Percentiles rank a stretch among this genome's conserved stretches.
Conservation (phyloP, 2,113 vertebrate species). For the Thunnus maccoyii region DNA sequence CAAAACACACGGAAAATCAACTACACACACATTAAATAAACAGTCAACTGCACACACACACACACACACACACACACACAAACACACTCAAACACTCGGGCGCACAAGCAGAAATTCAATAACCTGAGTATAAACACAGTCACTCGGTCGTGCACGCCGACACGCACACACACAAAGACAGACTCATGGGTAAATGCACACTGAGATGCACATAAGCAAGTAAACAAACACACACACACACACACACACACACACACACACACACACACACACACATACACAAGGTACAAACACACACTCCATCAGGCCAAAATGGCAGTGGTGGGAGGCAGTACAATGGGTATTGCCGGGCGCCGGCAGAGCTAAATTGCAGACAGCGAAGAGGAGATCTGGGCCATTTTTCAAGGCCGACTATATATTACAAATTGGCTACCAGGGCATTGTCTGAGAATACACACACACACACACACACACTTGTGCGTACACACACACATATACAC, state of each 20-base stretch:
- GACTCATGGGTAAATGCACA: constrained; percentile 65
- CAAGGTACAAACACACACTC: constrained; percentile 59
- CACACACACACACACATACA: constrained; percentile 37
- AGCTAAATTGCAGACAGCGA: constrained; percentile 78
- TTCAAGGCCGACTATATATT: constrained; percentile 79
- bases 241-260: constrained; percentile 58
- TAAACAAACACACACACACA: constrained; percentile 53
- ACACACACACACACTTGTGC: constrained; percentile 23
- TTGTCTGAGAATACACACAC: constrained; percentile 58
- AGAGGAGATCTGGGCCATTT: constrained; percentile 77
- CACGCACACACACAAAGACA: constrained; percentile 44
- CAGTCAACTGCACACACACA: neutral
- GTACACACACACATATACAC: constrained; percentile 43
- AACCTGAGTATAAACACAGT: constrained; percentile 64
- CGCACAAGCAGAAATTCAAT: constrained; percentile 64
- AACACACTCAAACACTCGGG: constrained; percentile 4
- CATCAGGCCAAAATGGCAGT: constrained; percentile 69
- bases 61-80: constrained; percentile 24
- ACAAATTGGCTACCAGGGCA: constrained; percentile 77
- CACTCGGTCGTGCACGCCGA: neutral
- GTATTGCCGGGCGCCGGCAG: constrained; percentile 60
- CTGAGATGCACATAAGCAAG: constrained; percentile 63
- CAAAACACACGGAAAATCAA: constrained; percentile 7
- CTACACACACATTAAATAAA: constrained; percentile 9
- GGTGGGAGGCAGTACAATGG: constrained; percentile 68